These are phyloP conservation scores for Proisotoma minuta DNA, from an alignment of 2,888 invertebrate genomes.

Conservation along the genomic window DNA sequence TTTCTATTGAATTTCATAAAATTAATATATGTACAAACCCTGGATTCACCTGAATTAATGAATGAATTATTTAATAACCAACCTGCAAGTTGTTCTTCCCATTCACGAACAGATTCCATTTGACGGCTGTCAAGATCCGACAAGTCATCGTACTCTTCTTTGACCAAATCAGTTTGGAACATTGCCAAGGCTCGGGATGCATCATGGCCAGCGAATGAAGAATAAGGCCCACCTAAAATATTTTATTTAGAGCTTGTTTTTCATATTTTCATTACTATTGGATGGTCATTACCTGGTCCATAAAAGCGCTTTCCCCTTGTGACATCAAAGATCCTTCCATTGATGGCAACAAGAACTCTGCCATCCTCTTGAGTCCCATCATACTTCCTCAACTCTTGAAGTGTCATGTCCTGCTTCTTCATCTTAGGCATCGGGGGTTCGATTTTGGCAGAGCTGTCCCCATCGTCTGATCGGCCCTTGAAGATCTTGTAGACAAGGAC, in stretches of 20 bases:
- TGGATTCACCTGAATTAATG: not conserved
- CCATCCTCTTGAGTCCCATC: slow-evolving; percentile 84
- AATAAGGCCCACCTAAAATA: slow-evolving; percentile 79
- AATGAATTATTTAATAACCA: slow-evolving; percentile 43
- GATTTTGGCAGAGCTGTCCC: slow-evolving; percentile 47
- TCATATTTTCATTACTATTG: not conserved
- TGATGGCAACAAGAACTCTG: slow-evolving; percentile 83
- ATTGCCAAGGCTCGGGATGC: slow-evolving; percentile 92
- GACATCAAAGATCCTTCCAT: slow-evolving; percentile 91
- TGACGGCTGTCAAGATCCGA: slow-evolving; percentile 87
- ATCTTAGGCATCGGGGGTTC: slow-evolving; percentile 70
- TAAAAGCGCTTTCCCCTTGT: slow-evolving; percentile 86
- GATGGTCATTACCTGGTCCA: slow-evolving; percentile 73
- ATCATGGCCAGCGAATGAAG: slow-evolving; percentile 89
- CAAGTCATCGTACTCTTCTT: slow-evolving; percentile 88
- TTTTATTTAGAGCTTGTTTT: not conserved
- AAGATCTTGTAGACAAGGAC: slow-evolving; percentile 71
- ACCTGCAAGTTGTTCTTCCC: slow-evolving; percentile 97
- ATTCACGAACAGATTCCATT: slow-evolving; percentile 92
- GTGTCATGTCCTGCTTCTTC: slow-evolving; percentile 78
- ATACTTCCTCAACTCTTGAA: slow-evolving; percentile 76
- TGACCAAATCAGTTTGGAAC: slow-evolving; percentile 76
- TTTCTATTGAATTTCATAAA: slow-evolving; percentile 61
- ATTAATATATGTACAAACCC: not conserved
- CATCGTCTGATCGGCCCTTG: slow-evolving; percentile 51